Evolutionary conservation across 2,113 vertebrate genomes (phyloP).

Genomic region (Corythornis vintsioides): DNA sequence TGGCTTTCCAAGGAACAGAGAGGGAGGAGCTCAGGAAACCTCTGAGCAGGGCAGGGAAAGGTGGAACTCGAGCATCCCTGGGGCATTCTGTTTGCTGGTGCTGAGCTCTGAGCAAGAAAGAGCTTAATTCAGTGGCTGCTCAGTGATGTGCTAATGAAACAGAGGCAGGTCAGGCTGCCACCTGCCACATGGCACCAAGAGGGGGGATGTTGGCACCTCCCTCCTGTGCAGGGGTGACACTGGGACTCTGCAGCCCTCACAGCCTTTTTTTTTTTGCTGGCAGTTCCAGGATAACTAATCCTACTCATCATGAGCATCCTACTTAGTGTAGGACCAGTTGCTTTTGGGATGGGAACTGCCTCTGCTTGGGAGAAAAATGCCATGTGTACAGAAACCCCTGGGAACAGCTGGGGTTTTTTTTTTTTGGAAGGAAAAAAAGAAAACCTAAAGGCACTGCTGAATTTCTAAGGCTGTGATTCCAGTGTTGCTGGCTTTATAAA

Average conservation of each 20-base stretch:
- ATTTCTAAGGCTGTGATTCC: neutral
- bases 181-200: neutral
- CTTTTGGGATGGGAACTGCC: neutral
- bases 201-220: neutral
- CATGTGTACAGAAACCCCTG: neutral
- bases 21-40: neutral
- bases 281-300: neutral
- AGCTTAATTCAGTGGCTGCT: neutral
- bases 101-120: neutral
- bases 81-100: neutral
- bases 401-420: neutral
- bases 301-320: neutral
- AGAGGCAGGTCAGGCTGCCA: neutral
- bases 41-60: rapidly evolving
- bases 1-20: neutral
- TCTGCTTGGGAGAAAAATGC: neutral
- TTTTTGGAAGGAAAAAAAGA: too few relatives aligned
- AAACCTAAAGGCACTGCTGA: rapidly evolving
- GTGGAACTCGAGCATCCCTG: neutral
- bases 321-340: neutral
- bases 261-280: neutral
- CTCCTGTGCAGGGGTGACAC: neutral
- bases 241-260: neutral
- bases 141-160: neutral
- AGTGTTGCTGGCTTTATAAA: neutral